These are phyloP conservation scores for Odontophorus gujanensis DNA, from an alignment of 2,113 vertebrate genomes.

Conservation along the genomic window DNA sequence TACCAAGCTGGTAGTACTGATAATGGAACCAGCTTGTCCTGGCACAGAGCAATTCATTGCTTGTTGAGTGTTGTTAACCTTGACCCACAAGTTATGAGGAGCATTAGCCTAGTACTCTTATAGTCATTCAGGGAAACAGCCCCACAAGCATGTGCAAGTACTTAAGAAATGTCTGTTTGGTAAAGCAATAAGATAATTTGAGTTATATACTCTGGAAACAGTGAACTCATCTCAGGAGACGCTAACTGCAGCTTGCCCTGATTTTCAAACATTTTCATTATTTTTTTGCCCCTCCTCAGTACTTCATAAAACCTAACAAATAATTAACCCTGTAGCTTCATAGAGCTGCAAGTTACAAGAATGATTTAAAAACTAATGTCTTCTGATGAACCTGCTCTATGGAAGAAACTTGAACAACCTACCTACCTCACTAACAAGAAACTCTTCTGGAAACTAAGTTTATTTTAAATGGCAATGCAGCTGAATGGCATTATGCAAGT, in stretches of 20 bases:
- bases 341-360: background rate
- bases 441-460: background rate
- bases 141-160: background rate
- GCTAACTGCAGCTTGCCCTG: background rate
- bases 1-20: background rate
- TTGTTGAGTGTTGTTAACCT: background rate
- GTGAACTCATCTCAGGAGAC: background rate
- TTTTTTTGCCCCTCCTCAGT: background rate
- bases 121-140: background rate
- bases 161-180: background rate
- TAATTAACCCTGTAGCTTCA: background rate
- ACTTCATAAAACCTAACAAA: background rate
- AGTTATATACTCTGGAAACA: background rate
- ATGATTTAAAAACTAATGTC: background rate
- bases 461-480: constrained; percentile 34
- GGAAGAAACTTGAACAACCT: background rate
- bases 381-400: background rate
- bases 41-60: rapidly evolving
- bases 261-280: background rate
- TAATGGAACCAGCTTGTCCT: rapidly evolving
- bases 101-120: background rate
- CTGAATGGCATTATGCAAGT: background rate
- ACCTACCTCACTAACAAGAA: constrained; percentile 3
- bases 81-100: background rate
- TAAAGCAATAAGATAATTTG: background rate